phyloP scores from a whole-genome alignment of 2,888 invertebrate species.

The Cheilosia vernalis region DNA sequence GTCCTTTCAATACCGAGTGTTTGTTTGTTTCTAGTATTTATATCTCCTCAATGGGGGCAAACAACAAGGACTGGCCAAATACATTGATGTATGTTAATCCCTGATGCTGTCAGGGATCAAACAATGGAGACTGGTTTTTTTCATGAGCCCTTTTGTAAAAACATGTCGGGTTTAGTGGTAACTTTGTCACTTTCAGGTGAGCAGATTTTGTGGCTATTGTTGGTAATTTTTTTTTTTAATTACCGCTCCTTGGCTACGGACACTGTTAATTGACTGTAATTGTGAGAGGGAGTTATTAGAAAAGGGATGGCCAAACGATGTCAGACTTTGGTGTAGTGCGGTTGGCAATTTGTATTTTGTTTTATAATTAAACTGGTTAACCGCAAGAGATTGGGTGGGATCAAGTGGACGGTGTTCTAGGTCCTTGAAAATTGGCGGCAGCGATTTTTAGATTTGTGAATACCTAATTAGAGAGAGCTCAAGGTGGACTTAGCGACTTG shows the following conservation, averaged over 20 bases:
- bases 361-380: no score
- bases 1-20: conserved; percentile 51
- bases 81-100: conserved; percentile 70
- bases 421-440: no score
- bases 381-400: no score
- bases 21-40: conserved; percentile 55
- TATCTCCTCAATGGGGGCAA: conserved; percentile 7
- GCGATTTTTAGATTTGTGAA: no score
- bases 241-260: not conserved
- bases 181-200: conserved; percentile 25
- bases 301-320: not conserved
- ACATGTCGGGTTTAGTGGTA: conserved; percentile 2
- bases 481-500: no score
- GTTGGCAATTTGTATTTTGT: not conserved
- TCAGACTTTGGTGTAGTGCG: not conserved
- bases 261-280: not conserved
- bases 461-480: no score
- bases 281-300: not conserved
- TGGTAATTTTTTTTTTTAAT: conserved; percentile 12
- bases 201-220: conserved; percentile 12
- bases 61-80: conserved; percentile 18
- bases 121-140: conserved; percentile 32
- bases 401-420: no score
- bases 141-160: conserved; percentile 1
- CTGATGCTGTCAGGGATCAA: conserved; percentile 67